Evolutionary conservation across 2,888 invertebrate genomes (phyloP).

Genomic region (Xylota sylvarum): DNA sequence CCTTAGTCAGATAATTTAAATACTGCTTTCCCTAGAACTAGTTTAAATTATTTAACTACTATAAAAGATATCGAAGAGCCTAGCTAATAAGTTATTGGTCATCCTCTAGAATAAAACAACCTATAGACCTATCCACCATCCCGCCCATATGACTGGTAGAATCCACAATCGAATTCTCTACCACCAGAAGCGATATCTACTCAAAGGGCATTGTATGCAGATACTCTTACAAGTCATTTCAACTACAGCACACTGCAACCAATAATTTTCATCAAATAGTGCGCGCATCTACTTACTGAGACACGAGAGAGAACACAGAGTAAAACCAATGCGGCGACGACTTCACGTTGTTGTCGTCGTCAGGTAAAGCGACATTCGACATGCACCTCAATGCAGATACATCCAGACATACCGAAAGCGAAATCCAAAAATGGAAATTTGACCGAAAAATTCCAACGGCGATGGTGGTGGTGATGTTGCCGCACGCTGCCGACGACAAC

Average conservation of each 20-base stretch:
- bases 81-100: neutral
- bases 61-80: too few species aligned
- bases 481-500: neutral
- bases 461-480: conserved; percentile 15
- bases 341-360: conserved; percentile 59
- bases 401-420: conserved; percentile 46
- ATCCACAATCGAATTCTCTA: neutral
- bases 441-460: conserved; percentile 71
- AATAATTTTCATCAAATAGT: conserved; percentile 47
- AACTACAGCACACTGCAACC: conserved; percentile 9
- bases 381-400: conserved; percentile 51
- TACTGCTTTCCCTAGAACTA: too few species aligned
- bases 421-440: conserved; percentile 75
- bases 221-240: conserved; percentile 17
- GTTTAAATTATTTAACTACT: neutral
- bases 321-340: conserved; percentile 33
- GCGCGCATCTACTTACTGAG: conserved; percentile 29
- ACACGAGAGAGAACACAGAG: conserved; percentile 8
- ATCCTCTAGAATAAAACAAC: neutral
- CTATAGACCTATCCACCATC: neutral
- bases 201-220: conserved; percentile 38
- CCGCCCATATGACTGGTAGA: conserved; percentile 18
- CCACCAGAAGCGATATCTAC: conserved; percentile 3
- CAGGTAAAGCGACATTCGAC: conserved; percentile 65
- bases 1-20: too few species aligned